Evolutionary conservation across 1,140 invertebrate genomes (phyloP).

Genomic region (Brachionus manjavacas): DNA sequence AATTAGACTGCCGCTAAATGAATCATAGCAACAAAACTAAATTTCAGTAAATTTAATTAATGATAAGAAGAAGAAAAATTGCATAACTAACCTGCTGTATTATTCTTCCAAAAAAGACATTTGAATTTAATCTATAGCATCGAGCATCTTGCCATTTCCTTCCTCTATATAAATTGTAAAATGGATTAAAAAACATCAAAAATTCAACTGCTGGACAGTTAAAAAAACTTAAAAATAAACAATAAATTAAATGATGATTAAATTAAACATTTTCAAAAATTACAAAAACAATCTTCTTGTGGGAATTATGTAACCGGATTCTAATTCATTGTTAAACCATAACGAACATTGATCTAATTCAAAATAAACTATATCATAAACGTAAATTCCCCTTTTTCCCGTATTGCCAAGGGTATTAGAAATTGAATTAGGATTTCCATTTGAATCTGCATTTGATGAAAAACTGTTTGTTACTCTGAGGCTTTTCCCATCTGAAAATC

Average conservation of each 20-base stretch:
- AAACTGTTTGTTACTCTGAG: neutral
- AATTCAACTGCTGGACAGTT: neutral
- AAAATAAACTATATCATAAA: neutral
- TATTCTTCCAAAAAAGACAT: neutral
- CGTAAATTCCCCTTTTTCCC: neutral
- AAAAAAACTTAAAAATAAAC: neutral
- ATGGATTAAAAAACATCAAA: neutral
- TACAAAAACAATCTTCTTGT: neutral
- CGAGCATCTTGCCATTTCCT: neutral
- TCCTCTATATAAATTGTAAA: neutral
- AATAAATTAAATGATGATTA: neutral
- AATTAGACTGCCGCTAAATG: neutral
- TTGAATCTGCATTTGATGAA: neutral
- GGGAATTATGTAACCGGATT: neutral
- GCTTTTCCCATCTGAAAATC: neutral
- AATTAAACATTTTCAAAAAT: neutral
- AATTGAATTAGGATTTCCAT: neutral
- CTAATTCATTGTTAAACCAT: neutral
- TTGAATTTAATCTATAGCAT: neutral
- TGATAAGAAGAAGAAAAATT: no score
- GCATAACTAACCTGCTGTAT: neutral
- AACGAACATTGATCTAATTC: neutral
- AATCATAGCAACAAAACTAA: constrained; percentile 18
- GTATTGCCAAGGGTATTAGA: neutral
- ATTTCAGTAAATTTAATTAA: no score